These are phyloP conservation scores for Labroides dimidiatus DNA, from an alignment of 2,797 vertebrate species.

Conservation along the genomic window DNA sequence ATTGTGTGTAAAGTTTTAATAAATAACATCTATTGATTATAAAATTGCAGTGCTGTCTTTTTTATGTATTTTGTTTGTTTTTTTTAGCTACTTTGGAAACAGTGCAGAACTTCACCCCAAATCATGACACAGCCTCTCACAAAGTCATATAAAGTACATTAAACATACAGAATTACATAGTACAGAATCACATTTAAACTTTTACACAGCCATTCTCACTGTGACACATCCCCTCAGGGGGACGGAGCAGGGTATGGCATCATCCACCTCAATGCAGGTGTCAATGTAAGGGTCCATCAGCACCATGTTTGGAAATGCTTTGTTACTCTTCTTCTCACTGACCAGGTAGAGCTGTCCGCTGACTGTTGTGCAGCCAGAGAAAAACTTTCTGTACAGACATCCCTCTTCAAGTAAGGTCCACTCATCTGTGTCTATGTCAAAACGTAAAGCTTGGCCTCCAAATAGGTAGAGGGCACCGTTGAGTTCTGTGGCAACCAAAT, in stretches of 20 bases:
- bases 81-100: neutral
- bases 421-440: slow-evolving; percentile 88
- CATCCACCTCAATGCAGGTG: slow-evolving; percentile 84
- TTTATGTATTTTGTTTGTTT: neutral
- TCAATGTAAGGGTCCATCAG: slow-evolving; percentile 90
- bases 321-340: slow-evolving; percentile 87
- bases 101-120: neutral
- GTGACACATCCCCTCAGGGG: slow-evolving; percentile 87
- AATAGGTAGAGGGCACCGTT: slow-evolving; percentile 90
- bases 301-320: slow-evolving; percentile 83
- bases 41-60: slow-evolving; percentile 1
- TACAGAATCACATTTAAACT: neutral
- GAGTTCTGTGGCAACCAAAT: slow-evolving; percentile 89
- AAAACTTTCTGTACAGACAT: slow-evolving; percentile 86
- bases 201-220: slow-evolving; percentile 63
- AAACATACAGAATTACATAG: too few relatives aligned
- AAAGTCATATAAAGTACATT: too few relatives aligned
- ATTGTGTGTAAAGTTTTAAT: slow-evolving; percentile 62
- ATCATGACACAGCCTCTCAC: neutral
- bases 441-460: slow-evolving; percentile 87
- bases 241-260: slow-evolving; percentile 87
- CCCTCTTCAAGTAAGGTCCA: slow-evolving; percentile 89
- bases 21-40: slow-evolving; percentile 59
- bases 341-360: slow-evolving; percentile 88
- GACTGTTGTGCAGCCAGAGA: slow-evolving; percentile 87